Percentiles rank a stretch among this genome's conserved stretches.
Conservation (phyloP, 2,888 invertebrate genomes). For the Orthosia gracilis region DNA sequence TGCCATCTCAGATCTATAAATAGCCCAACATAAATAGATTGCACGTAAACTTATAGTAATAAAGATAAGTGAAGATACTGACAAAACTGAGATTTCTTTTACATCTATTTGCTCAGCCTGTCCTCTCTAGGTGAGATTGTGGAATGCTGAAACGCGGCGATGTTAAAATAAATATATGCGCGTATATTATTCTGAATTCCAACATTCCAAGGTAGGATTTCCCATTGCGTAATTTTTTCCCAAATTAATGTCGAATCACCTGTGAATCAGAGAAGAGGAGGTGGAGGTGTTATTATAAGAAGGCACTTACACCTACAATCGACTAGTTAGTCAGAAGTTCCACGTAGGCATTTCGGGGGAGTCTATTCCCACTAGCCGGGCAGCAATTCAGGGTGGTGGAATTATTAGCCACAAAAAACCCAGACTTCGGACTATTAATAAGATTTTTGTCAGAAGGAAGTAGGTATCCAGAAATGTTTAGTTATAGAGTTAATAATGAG, state of each 20-base stretch:
- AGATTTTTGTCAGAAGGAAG: no score
- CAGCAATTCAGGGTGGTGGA: no score
- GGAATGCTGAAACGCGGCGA: conserved; percentile 15
- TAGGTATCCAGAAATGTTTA: no score
- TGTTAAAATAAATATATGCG: conserved; percentile 33
- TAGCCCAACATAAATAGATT: conserved; percentile 65
- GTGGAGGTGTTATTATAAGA: background rate
- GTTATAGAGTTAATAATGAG: no score
- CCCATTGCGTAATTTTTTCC: conserved; percentile 25
- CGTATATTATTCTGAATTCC: conserved; percentile 27
- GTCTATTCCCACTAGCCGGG: no score
- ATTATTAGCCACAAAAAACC: no score
- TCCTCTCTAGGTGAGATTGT: conserved; percentile 11
- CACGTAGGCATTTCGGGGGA: background rate
- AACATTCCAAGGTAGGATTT: conserved; percentile 24
- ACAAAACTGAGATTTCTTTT: conserved; percentile 67
- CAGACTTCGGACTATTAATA: background rate
- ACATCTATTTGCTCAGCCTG: conserved; percentile 53
- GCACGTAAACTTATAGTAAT: conserved; percentile 46
- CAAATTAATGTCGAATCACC: conserved; percentile 10
- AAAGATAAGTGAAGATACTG: conserved; percentile 61
- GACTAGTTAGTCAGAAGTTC: background rate
- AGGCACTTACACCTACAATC: background rate
- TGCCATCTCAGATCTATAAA: conserved; percentile 55
- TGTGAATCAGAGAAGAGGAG: conserved; percentile 4